A percentile compares a stretch with the other conserved stretches of the same genome.
Conservation (phyloP, 2,113 vertebrate species). For the Macaca fascicularis region T2T-MFA8v1.1 NC_088385.1:32797501-32798000, state of each 20-base stretch:
- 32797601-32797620: not conserved
- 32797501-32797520: conserved; percentile 78
- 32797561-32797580: conserved; percentile 72
- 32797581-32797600: conserved; percentile 61
- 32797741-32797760: not conserved
- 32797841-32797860: not conserved
- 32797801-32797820: not conserved
- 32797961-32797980: conserved; percentile 21
- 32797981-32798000: conserved; percentile 57
- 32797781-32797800: not conserved
- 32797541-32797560: conserved; percentile 71
- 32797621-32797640: not conserved
- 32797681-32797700: conserved; percentile 50
- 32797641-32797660: conserved; percentile 56
- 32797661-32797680: conserved; percentile 23
- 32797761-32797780: conserved; percentile 5
- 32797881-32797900: conserved; percentile 18
- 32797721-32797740: conserved; percentile 40
- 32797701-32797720: conserved; percentile 53
- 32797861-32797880: not conserved
- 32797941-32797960: conserved; percentile 48
- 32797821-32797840: not conserved
- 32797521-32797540: conserved; percentile 78
- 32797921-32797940: not conserved
- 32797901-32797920: conserved; percentile 46